phyloP scores from a whole-genome alignment of 2,113 vertebrate species.

The Rhea americana region DNA sequence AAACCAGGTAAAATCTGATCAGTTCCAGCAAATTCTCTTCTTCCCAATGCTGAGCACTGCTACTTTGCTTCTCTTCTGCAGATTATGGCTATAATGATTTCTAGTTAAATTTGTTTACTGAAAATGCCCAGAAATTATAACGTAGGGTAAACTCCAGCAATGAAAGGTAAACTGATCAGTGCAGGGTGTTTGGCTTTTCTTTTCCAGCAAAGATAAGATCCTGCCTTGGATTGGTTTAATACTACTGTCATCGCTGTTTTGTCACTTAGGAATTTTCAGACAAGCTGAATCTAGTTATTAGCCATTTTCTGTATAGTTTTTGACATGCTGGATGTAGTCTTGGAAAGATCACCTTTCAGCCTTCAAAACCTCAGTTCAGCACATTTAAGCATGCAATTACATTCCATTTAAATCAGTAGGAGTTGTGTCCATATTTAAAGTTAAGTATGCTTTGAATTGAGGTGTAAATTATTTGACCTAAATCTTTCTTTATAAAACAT shows the following conservation, averaged over 20 bases:
- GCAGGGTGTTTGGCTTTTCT: neutral
- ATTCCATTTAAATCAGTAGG: neutral
- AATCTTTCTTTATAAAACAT: neutral
- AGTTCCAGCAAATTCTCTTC: neutral
- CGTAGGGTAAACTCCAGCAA: neutral
- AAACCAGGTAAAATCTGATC: neutral
- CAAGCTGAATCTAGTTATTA: neutral
- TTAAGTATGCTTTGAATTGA: neutral
- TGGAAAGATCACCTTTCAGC: neutral
- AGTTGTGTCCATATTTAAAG: neutral
- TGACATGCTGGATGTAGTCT: neutral
- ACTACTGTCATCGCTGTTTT: neutral
- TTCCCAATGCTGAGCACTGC: neutral
- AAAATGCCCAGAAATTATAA: neutral
- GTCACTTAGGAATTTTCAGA: conserved; percentile 1
- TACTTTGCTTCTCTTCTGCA: neutral
- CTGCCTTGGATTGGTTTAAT: neutral
- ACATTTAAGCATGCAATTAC: neutral
- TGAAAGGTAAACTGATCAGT: neutral
- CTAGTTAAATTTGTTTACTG: neutral
- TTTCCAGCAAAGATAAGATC: neutral
- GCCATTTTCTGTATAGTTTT: neutral
- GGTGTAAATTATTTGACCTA: neutral
- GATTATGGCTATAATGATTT: neutral
- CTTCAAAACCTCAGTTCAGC: neutral